These are phyloP conservation scores for Lasioglossum zephyrum DNA, from an alignment of 2,888 invertebrate species.

Conservation along the genomic window DNA sequence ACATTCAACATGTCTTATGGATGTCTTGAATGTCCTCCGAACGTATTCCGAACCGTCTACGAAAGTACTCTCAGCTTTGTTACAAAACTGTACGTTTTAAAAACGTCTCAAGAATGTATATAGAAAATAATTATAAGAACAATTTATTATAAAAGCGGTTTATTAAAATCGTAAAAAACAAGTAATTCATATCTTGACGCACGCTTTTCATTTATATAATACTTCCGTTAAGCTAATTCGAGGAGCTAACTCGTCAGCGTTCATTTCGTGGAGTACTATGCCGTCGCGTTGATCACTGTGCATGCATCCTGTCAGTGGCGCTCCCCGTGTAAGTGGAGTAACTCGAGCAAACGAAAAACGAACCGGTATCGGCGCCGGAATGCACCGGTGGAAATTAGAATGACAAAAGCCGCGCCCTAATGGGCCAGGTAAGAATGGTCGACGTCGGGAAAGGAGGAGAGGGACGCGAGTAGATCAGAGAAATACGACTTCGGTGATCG, in stretches of 20 bases:
- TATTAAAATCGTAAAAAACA: too few relatives aligned
- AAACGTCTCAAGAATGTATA: too few relatives aligned
- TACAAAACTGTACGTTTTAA: too few relatives aligned
- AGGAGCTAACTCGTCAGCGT: too few relatives aligned
- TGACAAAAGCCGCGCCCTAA: constrained; percentile 69
- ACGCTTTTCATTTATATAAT: too few relatives aligned
- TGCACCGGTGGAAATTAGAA: constrained; percentile 67
- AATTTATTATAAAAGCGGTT: too few relatives aligned
- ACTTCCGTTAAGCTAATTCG: neutral
- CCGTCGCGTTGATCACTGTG: neutral
- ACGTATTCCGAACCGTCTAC: too few relatives aligned
- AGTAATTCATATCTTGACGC: too few relatives aligned
- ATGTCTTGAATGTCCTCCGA: too few relatives aligned
- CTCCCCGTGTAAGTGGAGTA: constrained; percentile 29
- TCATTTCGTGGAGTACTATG: neutral
- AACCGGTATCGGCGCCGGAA: constrained; percentile 41
- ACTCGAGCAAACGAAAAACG: constrained; percentile 32
- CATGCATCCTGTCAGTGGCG: constrained; percentile 20
- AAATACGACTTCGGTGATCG: constrained; percentile 27
- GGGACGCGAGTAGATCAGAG: constrained; percentile 38
- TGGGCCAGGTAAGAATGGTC: constrained; percentile 24
- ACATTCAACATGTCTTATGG: too few relatives aligned
- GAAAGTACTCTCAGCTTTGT: too few relatives aligned
- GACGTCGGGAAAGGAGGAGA: constrained; percentile 29
- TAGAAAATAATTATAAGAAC: too few relatives aligned